phyloP scores from a whole-genome alignment of 2,888 invertebrate species.

The Pimpla rufipes region DNA sequence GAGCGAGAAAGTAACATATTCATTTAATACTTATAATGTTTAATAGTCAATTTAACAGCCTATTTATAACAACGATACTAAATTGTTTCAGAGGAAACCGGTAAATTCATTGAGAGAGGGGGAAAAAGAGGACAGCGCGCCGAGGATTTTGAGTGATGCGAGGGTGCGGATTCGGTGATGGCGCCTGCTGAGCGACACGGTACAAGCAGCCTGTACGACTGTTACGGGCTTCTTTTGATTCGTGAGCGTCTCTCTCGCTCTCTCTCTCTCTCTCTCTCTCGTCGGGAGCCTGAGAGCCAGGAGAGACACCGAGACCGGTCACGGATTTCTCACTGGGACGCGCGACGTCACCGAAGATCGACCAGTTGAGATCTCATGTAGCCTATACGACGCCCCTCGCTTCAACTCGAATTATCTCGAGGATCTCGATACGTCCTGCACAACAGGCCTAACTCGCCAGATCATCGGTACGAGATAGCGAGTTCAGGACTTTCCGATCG shows the following conservation, averaged over 20 bases:
- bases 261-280: slow-evolving; percentile 19
- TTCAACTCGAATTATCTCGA: slow-evolving; percentile 73
- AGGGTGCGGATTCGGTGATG: slow-evolving; percentile 84
- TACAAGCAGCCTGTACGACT: slow-evolving; percentile 77
- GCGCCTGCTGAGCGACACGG: slow-evolving; percentile 83
- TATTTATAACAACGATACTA: neutral
- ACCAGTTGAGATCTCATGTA: slow-evolving; percentile 83
- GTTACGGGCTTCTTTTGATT: slow-evolving; percentile 67
- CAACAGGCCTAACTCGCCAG: slow-evolving; percentile 56
- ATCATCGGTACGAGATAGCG: slow-evolving; percentile 68
- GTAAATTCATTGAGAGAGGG: slow-evolving; percentile 4
- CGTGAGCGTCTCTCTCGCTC: slow-evolving; percentile 29
- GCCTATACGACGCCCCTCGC: slow-evolving; percentile 73
- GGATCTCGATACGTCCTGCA: slow-evolving; percentile 71
- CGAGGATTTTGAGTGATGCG: slow-evolving; percentile 82
- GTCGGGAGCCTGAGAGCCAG: slow-evolving; percentile 13
- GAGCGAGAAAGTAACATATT: neutral
- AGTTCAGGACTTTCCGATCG: slow-evolving; percentile 73
- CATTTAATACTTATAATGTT: neutral
- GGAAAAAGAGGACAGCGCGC: slow-evolving; percentile 51
- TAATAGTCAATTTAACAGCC: neutral
- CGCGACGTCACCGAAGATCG: slow-evolving; percentile 77
- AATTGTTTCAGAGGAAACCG: slow-evolving; percentile 9
- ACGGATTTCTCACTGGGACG: slow-evolving; percentile 41
- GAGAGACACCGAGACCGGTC: slow-evolving; percentile 45